Conservation (phyloP, 2,888 invertebrate genomes). For the Aradus depressus region DNA sequence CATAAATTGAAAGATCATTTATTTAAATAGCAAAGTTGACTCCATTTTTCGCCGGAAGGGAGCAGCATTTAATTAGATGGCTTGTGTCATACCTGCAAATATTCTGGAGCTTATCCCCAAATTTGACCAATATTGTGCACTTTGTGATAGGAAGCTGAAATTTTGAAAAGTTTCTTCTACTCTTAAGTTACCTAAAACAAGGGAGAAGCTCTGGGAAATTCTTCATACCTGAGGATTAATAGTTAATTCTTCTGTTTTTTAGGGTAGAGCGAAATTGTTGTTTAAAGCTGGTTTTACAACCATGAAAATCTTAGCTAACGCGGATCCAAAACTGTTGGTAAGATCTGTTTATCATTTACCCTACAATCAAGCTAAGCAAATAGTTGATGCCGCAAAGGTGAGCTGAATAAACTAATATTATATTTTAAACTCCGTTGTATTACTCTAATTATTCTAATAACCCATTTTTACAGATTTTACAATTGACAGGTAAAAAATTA, state of each 20-base stretch:
- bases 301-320: slow-evolving; percentile 62
- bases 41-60: neutral
- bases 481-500: no score
- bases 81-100: neutral
- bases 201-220: slow-evolving; percentile 3
- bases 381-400: slow-evolving; percentile 81
- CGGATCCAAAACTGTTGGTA: slow-evolving; percentile 51
- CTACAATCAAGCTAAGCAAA: slow-evolving; percentile 59
- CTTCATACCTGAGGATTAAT: slow-evolving; percentile 2
- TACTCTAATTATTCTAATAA: no score
- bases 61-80: neutral
- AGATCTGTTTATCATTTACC: slow-evolving; percentile 58
- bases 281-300: slow-evolving; percentile 71
- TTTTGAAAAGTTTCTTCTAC: no score
- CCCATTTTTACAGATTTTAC: no score
- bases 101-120: neutral
- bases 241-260: slow-evolving; percentile 25
- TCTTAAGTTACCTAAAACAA: no score
- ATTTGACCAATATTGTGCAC: no score
- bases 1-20: neutral
- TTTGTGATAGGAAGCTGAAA: no score
- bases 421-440: neutral
- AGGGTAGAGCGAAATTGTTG: slow-evolving; percentile 76
- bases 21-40: neutral
- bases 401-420: slow-evolving; percentile 28